Conservation (phyloP, 1,140 invertebrate genomes). For the Heterodera carotae region DNA sequence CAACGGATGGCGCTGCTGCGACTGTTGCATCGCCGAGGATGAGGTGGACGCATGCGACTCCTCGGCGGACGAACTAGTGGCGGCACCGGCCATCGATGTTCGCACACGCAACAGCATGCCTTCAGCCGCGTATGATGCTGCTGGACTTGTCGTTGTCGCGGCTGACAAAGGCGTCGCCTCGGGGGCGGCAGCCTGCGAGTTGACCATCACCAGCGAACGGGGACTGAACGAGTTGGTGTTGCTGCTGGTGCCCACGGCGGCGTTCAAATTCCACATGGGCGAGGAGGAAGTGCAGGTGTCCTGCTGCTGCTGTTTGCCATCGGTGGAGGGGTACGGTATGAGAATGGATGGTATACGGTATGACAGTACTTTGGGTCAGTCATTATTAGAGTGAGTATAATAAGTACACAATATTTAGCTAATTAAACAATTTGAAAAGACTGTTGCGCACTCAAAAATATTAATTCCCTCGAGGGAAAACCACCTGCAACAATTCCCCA, state of each 20-base stretch:
- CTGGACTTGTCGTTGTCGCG: too few species aligned
- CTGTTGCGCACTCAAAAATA: too few species aligned
- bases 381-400: too few species aligned
- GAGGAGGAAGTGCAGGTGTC: slow-evolving; percentile 64
- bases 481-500: too few species aligned
- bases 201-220: slow-evolving; percentile 58
- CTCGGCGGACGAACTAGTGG: slow-evolving; percentile 14
- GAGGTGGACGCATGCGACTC: slow-evolving; percentile 14
- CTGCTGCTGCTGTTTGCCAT: slow-evolving; percentile 47
- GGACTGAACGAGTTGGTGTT: slow-evolving; percentile 56
- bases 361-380: too few species aligned
- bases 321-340: slow-evolving; percentile 8
- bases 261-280: slow-evolving; percentile 62
- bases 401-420: too few species aligned
- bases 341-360: too few species aligned
- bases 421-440: too few species aligned
- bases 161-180: too few species aligned
- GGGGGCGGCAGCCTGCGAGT: slow-evolving; percentile 41
- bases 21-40: neutral
- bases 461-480: too few species aligned
- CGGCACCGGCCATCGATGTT: slow-evolving; percentile 22
- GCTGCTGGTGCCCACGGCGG: too few species aligned
- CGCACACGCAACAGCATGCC: slow-evolving; percentile 45
- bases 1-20: slow-evolving; percentile 7
- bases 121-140: too few species aligned